These are phyloP conservation scores for Hesperophylax magnus DNA, from an alignment of 1,140 invertebrate species.

Conservation along the genomic window DNA sequence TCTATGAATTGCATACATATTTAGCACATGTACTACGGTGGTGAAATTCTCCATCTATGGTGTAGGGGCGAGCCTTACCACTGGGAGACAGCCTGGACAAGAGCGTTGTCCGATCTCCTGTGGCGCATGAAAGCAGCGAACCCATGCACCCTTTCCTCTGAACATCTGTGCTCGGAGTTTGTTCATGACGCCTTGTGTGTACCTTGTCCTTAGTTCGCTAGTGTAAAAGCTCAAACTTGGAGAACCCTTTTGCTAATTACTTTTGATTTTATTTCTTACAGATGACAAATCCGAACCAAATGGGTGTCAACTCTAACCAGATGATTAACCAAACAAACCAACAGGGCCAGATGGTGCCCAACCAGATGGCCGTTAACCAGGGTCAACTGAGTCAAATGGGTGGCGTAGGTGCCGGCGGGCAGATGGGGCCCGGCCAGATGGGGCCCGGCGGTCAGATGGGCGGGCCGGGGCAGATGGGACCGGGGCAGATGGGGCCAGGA, in stretches of 20 bases:
- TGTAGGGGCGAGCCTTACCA: no score
- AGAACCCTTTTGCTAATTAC: background rate
- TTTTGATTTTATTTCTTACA: conserved; percentile 30
- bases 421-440: conserved; percentile 46
- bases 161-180: no score
- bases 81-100: no score
- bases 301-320: conserved; percentile 39
- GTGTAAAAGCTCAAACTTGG: background rate
- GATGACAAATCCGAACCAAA: conserved; percentile 50
- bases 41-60: no score
- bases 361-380: conserved; percentile 46
- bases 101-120: no score
- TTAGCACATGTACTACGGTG: no score
- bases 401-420: conserved; percentile 38
- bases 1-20: no score
- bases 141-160: no score
- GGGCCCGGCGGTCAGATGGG: conserved; percentile 37
- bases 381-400: conserved; percentile 40
- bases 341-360: conserved; percentile 9
- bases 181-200: no score
- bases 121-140: no score
- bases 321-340: conserved; percentile 12
- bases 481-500: conserved; percentile 34
- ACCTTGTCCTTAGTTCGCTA: no score
- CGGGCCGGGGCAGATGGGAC: conserved; percentile 47